Conservation (phyloP, 2,113 vertebrate genomes). For the Falcunculus frontatus region DNA sequence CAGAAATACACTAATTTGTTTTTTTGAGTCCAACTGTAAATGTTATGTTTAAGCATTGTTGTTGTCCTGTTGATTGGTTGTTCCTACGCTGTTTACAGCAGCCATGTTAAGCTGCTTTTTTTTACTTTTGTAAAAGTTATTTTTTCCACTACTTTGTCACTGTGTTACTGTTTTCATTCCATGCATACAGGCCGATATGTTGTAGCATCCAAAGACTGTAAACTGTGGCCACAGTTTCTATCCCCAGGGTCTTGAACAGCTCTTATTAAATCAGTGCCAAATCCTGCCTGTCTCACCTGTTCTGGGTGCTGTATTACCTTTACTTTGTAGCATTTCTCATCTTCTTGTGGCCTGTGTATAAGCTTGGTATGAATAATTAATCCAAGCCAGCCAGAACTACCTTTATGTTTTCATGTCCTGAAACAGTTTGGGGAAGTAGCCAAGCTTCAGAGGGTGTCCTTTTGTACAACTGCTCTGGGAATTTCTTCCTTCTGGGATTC, state of each 20-base stretch:
- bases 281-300: background rate
- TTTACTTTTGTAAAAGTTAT: background rate
- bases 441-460: background rate
- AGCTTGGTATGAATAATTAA: background rate
- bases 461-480: background rate
- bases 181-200: background rate
- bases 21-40: background rate
- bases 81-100: background rate
- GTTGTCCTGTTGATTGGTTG: background rate
- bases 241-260: background rate
- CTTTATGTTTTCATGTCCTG: background rate
- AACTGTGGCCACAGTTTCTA: background rate
- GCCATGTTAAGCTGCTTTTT: background rate
- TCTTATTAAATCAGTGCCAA: background rate
- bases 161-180: background rate
- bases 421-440: background rate
- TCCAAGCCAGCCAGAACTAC: background rate
- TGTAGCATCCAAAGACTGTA: background rate
- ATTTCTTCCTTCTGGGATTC: background rate
- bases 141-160: background rate
- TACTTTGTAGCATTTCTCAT: background rate
- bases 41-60: background rate
- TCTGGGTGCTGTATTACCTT: background rate
- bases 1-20: background rate
- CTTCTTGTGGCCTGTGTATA: background rate